These are phyloP conservation scores for Candidula unifasciata DNA, from an alignment of 2,888 invertebrate genomes.

Conservation along the genomic window DNA sequence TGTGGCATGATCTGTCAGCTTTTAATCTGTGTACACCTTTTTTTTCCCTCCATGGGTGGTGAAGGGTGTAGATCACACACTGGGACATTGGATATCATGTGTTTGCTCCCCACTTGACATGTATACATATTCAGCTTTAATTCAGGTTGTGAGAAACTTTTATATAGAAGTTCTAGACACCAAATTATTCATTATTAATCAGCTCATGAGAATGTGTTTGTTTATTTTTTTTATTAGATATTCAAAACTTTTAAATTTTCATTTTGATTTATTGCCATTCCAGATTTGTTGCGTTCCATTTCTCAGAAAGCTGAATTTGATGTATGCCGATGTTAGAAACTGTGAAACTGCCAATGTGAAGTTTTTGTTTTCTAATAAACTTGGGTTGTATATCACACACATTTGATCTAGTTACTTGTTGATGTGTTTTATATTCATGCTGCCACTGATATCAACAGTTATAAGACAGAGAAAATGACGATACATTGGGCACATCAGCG, in stretches of 20 bases:
- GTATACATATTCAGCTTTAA: constrained; percentile 9
- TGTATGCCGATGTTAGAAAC: constrained; percentile 1
- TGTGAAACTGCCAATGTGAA: background rate
- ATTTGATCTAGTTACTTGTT: too few relatives aligned
- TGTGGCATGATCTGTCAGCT: too few relatives aligned
- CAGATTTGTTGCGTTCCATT: constrained; percentile 18
- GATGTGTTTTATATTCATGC: too few relatives aligned
- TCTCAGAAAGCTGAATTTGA: background rate
- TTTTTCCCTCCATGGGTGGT: too few relatives aligned
- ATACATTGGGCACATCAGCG: too few relatives aligned
- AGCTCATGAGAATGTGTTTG: background rate
- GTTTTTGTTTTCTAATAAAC: constrained; percentile 11
- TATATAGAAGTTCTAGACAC: background rate
- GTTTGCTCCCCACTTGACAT: too few relatives aligned
- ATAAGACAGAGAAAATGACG: too few relatives aligned
- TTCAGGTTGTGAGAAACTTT: constrained; percentile 2
- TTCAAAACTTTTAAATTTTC: background rate
- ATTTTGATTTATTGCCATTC: constrained; percentile 10
- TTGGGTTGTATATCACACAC: background rate
- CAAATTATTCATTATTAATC: background rate
- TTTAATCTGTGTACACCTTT: too few relatives aligned
- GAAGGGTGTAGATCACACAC: too few relatives aligned
- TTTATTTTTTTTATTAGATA: background rate
- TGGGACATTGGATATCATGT: too few relatives aligned
- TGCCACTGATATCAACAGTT: too few relatives aligned